Percentiles rank a stretch among this genome's conserved stretches.
These are phyloP conservation scores for Antennarius maculatus DNA, from an alignment of 2,797 vertebrate genomes.

Conservation along the genomic window DNA sequence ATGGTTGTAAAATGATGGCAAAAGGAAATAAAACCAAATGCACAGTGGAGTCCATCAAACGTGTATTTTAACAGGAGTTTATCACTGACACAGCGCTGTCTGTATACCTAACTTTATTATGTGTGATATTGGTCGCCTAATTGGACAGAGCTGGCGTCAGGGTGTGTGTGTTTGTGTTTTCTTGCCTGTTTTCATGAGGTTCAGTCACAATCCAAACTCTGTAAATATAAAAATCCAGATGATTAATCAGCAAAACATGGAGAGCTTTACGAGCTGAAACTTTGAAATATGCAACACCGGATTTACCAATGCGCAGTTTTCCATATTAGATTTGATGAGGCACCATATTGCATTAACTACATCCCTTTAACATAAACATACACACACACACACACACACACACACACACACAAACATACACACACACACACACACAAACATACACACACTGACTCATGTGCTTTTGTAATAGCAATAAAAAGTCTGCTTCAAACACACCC, in stretches of 20 bases:
- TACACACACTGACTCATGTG: constrained; percentile 24
- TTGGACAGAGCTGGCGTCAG: constrained; percentile 3
- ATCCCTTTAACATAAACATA: constrained; percentile 26
- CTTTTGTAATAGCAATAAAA: constrained; percentile 55
- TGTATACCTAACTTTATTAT: constrained; percentile 31
- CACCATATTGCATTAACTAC: not conserved
- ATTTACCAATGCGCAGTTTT: not conserved
- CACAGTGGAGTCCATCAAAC: not conserved
- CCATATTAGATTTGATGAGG: not conserved
- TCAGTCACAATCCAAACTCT: constrained; percentile 18
- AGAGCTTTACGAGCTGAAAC: not conserved
- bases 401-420: constrained; percentile 12
- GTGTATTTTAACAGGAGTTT: not conserved
- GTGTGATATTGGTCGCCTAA: constrained; percentile 37
- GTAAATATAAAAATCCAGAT: not conserved
- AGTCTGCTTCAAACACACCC: constrained; percentile 60
- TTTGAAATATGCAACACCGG: not conserved
- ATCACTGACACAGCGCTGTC: not conserved
- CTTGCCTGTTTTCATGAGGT: not conserved
- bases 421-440: constrained; percentile 8
- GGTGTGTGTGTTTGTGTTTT: constrained; percentile 18
- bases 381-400: constrained; percentile 10
- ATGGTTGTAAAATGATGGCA: not conserved
- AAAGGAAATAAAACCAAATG: not conserved
- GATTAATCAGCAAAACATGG: not conserved